Evolutionary conservation across 2,888 invertebrate species (phyloP).

Genomic region (Tyria jacobaeae): DNA sequence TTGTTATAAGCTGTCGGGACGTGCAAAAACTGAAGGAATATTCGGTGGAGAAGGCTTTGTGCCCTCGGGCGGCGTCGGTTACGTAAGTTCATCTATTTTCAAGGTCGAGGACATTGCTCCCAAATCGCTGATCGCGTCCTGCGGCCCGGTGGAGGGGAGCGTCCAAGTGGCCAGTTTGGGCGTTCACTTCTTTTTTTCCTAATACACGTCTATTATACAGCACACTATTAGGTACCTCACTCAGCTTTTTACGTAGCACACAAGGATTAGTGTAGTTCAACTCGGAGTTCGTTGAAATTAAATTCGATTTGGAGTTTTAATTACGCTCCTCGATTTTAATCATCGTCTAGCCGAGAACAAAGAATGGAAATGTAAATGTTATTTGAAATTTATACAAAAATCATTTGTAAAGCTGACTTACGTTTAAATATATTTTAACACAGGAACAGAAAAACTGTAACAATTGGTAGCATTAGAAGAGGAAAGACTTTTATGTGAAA

Average conservation of each 20-base stretch:
- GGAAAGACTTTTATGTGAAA: slow-evolving; percentile 44
- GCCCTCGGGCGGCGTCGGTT: slow-evolving; percentile 78
- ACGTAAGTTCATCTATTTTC: slow-evolving; percentile 86
- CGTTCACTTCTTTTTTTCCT: slow-evolving; percentile 76
- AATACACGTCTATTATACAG: slow-evolving; percentile 58
- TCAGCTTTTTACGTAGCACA: slow-evolving; percentile 48
- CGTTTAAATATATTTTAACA: slow-evolving; percentile 28
- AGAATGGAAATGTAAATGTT: slow-evolving; percentile 44
- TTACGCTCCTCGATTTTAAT: slow-evolving; percentile 41
- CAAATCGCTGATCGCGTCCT: slow-evolving; percentile 84
- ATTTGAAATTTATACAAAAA: slow-evolving; percentile 37
- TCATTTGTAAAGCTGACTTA: slow-evolving; percentile 33
- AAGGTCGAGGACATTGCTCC: slow-evolving; percentile 86
- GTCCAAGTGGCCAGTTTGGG: slow-evolving; percentile 76
- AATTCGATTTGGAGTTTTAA: slow-evolving; percentile 44
- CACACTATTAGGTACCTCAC: slow-evolving; percentile 41
- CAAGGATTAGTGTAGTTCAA: slow-evolving; percentile 27
- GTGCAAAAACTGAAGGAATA: slow-evolving; percentile 82
- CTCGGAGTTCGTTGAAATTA: slow-evolving; percentile 39
- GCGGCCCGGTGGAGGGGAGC: slow-evolving; percentile 67
- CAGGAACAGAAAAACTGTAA: slow-evolving; percentile 37
- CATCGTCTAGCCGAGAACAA: slow-evolving; percentile 33
- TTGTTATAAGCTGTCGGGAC: slow-evolving; percentile 67
- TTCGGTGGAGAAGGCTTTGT: slow-evolving; percentile 78
- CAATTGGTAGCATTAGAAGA: slow-evolving; percentile 35